These are phyloP conservation scores for Sebastes minor DNA, from an alignment of 2,797 vertebrate species.

Conservation along the genomic window DNA sequence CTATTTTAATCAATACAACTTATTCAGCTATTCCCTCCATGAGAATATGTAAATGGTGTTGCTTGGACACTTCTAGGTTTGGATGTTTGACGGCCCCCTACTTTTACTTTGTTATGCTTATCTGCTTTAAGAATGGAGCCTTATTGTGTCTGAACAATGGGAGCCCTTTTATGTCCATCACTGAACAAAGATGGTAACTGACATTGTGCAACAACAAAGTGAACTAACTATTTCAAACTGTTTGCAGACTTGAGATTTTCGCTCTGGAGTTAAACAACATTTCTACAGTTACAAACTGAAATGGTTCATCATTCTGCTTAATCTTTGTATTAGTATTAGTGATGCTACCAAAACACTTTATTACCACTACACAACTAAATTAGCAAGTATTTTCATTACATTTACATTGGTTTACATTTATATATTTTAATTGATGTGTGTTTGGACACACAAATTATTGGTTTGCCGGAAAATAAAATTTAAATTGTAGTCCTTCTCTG, in stretches of 20 bases:
- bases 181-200: slow-evolving; percentile 87
- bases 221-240: slow-evolving; percentile 82
- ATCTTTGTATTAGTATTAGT: not conserved
- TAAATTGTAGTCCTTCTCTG: not conserved
- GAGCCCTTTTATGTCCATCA: slow-evolving; percentile 86
- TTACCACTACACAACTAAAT: not conserved
- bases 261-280: slow-evolving; percentile 61
- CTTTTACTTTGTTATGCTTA: slow-evolving; percentile 86
- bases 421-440: not conserved
- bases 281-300: not conserved
- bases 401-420: not conserved
- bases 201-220: slow-evolving; percentile 83
- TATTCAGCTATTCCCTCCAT: slow-evolving; percentile 60
- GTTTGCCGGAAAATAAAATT: not conserved
- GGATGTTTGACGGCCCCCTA: slow-evolving; percentile 83
- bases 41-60: slow-evolving; percentile 80
- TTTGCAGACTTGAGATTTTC: slow-evolving; percentile 74
- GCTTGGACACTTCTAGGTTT: slow-evolving; percentile 79
- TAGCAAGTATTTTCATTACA: not conserved
- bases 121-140: slow-evolving; percentile 79
- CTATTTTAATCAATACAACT: slow-evolving; percentile 65
- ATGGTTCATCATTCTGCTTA: not conserved
- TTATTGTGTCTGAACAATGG: slow-evolving; percentile 80
- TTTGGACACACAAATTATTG: not conserved
- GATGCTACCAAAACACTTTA: not conserved